A percentile compares a stretch with the other conserved stretches of the same genome.
Evolutionary conservation across 2,797 vertebrate genomes (phyloP).

Genomic region (Bradypodion pumilum): DNA sequence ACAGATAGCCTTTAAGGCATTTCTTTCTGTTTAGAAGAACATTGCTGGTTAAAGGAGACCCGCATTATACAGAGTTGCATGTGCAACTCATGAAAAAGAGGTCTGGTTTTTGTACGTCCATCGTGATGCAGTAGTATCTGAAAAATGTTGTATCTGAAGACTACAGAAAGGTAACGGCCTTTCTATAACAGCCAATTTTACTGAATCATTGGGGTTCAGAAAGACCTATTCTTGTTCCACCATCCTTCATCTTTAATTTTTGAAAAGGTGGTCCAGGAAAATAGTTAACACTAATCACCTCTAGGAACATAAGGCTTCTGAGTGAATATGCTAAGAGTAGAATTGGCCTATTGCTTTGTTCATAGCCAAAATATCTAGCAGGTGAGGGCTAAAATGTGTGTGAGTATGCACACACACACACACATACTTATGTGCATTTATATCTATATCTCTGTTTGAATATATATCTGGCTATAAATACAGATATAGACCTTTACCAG

Average conservation of each 20-base stretch:
- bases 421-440: no score
- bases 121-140: background rate
- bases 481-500: no score
- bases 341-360: background rate
- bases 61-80: background rate
- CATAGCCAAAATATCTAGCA: background rate
- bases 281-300: background rate
- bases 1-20: no score
- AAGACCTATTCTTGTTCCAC: no score
- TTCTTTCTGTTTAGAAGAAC: background rate
- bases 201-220: background rate
- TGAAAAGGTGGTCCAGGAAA: no score
- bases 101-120: background rate
- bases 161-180: background rate
- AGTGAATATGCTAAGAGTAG: no score
- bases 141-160: background rate
- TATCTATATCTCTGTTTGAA: no score
- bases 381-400: conserved; percentile 2
- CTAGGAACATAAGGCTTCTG: background rate
- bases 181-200: background rate
- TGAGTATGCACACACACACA: no score
- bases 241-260: background rate
- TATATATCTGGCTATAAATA: no score
- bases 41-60: background rate
- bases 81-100: background rate